phyloP scores from a whole-genome alignment of 2,797 vertebrate species.

The Tapera naevia region DNA sequence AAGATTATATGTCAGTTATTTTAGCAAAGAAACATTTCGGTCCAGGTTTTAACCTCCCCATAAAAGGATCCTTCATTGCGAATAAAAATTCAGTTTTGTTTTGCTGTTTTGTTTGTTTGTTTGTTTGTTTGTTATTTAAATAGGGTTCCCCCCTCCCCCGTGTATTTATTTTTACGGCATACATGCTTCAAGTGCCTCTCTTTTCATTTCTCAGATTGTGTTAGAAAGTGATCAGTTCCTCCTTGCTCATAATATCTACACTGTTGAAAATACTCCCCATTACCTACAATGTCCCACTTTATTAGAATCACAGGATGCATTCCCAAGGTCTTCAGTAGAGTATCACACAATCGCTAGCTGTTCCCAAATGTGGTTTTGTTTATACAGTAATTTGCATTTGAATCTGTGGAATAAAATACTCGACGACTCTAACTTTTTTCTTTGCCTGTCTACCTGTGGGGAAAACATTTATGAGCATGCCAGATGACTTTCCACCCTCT shows the following conservation, averaged over 20 bases:
- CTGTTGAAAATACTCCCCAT: not conserved
- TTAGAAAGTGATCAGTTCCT: not conserved
- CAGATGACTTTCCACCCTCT: not conserved
- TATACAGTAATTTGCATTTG: not conserved
- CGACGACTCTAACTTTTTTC: not conserved
- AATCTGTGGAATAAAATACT: slow-evolving; percentile 1
- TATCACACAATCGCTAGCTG: not conserved
- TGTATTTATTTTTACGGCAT: not conserved
- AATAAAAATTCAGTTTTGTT: not conserved
- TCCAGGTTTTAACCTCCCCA: slow-evolving; percentile 26
- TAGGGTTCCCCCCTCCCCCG: fast-evolving
- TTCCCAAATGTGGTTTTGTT: not conserved
- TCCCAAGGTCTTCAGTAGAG: not conserved
- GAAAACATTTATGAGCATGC: not conserved
- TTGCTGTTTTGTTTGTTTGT: not conserved
- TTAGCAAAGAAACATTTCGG: slow-evolving; percentile 55
- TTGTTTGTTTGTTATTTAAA: not conserved
- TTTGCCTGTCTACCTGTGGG: not conserved
- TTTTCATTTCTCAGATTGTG: not conserved
- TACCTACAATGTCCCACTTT: not conserved
- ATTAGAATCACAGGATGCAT: not conserved
- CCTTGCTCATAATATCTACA: not conserved
- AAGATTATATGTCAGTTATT: slow-evolving; percentile 77
- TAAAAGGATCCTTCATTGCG: not conserved
- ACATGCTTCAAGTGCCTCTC: not conserved